phyloP scores from a whole-genome alignment of 1,140 invertebrate species.

The Drosophila cardini region DNA sequence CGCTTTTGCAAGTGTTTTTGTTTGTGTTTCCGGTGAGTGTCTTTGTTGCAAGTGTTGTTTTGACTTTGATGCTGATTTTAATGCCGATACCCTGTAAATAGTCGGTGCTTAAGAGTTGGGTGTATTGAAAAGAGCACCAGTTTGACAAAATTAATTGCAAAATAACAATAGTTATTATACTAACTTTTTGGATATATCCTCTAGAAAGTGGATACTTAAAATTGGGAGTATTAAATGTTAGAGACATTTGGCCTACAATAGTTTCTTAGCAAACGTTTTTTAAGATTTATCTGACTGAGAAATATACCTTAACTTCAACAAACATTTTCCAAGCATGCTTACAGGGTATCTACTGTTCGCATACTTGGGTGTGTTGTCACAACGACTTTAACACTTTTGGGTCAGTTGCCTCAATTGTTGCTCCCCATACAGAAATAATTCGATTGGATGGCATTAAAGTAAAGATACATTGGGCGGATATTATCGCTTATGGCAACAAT shows the following conservation, averaged over 20 bases:
- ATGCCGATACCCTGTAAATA: not conserved
- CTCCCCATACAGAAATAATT: conserved; percentile 22
- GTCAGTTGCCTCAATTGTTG: conserved; percentile 24
- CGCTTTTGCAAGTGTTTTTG: not conserved
- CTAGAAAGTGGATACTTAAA: too few relatives aligned
- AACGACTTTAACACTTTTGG: conserved; percentile 14
- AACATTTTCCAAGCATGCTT: too few relatives aligned
- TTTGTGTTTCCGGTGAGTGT: conserved; percentile 12
- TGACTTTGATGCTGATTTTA: conserved; percentile 18
- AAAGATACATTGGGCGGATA: conserved; percentile 22
- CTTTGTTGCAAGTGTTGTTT: conserved; percentile 10
- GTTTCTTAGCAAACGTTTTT: too few relatives aligned
- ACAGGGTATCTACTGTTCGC: conserved; percentile 8
- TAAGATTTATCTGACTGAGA: too few relatives aligned
- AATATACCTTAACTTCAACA: too few relatives aligned
- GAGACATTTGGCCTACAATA: too few relatives aligned
- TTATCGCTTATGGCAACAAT: conserved; percentile 12
- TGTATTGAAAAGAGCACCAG: not conserved
- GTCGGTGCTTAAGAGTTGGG: not conserved
- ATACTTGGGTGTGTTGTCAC: not conserved
- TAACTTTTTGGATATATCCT: too few relatives aligned
- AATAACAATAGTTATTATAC: too few relatives aligned
- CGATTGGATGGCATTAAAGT: conserved; percentile 20
- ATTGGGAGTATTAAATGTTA: too few relatives aligned
- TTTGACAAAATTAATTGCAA: not conserved